phyloP scores from a whole-genome alignment of 2,113 vertebrate species.

The Pao palembangensis region DNA sequence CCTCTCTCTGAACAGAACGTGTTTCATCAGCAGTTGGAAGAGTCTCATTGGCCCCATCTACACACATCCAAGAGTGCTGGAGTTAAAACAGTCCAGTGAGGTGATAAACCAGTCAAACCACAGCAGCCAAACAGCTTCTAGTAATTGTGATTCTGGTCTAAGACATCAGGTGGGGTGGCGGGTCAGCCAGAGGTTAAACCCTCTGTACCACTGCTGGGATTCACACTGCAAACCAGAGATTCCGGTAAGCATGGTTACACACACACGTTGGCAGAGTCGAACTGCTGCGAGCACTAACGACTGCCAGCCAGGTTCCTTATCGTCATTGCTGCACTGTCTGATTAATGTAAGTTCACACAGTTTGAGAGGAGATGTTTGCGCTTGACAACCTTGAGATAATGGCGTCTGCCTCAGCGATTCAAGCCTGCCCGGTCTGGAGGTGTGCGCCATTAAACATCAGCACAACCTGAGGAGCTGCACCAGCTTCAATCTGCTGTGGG shows the following conservation, averaged over 20 bases:
- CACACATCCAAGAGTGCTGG: no score
- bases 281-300: slow-evolving; percentile 2
- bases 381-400: background rate
- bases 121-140: slow-evolving; percentile 18
- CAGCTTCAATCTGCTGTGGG: background rate
- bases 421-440: background rate
- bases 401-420: background rate
- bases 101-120: slow-evolving; percentile 8
- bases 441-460: background rate
- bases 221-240: slow-evolving; percentile 19
- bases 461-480: background rate
- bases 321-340: slow-evolving; percentile 1
- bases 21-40: slow-evolving; percentile 2
- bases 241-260: slow-evolving; percentile 18
- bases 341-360: slow-evolving; percentile 2
- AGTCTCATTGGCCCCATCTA: no score
- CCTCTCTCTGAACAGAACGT: slow-evolving; percentile 19
- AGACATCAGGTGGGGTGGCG: slow-evolving; percentile 26
- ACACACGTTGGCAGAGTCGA: slow-evolving; percentile 11
- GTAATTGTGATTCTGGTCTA: slow-evolving; percentile 1
- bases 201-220: slow-evolving; percentile 4
- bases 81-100: background rate
- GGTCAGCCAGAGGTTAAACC: slow-evolving; percentile 21
- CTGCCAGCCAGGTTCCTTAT: slow-evolving; percentile 11
- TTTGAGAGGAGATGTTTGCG: background rate